These are phyloP conservation scores for Scylla paramamosain DNA, from an alignment of 1,140 invertebrate genomes.

Conservation along the genomic window DNA sequence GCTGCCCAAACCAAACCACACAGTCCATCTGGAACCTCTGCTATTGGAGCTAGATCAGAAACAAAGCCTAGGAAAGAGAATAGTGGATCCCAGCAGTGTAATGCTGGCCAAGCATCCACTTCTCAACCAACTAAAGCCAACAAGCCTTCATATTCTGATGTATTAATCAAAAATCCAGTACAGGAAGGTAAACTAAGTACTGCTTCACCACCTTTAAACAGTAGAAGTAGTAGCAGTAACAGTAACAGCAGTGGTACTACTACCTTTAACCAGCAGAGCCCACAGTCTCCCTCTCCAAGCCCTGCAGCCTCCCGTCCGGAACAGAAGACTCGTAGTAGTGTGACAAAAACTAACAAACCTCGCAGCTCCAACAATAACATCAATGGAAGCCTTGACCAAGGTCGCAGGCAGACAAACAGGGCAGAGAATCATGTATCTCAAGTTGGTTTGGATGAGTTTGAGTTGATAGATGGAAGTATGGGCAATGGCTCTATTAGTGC, in stretches of 20 bases:
- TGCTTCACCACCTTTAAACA: slow-evolving; percentile 44
- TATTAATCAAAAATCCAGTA: slow-evolving; percentile 66
- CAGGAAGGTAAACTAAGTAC: slow-evolving; percentile 54
- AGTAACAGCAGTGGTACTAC: slow-evolving; percentile 37
- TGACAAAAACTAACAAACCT: slow-evolving; percentile 29
- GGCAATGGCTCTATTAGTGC: slow-evolving; percentile 67
- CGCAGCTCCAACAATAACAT: slow-evolving; percentile 37
- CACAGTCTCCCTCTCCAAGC: slow-evolving; percentile 61
- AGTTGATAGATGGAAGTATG: slow-evolving; percentile 50
- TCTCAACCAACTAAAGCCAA: slow-evolving; percentile 51
- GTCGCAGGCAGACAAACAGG: slow-evolving; percentile 39
- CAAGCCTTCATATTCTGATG: slow-evolving; percentile 74
- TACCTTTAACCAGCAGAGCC: background rate
- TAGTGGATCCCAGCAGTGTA: slow-evolving; percentile 33
- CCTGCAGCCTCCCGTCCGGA: slow-evolving; percentile 60
- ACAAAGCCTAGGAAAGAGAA: slow-evolving; percentile 8
- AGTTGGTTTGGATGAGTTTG: slow-evolving; percentile 67
- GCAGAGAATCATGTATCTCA: slow-evolving; percentile 53
- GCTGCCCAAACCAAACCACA: slow-evolving; percentile 46
- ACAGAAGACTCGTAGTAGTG: slow-evolving; percentile 50
- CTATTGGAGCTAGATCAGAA: slow-evolving; percentile 33
- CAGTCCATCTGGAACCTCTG: background rate
- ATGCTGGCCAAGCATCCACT: background rate
- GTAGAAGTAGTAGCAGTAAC: slow-evolving; percentile 52
- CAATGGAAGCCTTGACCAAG: slow-evolving; percentile 35